Base-by-base conservation (phyloP, 1,140 invertebrate genomes). In the Orius insidiosus region DNA sequence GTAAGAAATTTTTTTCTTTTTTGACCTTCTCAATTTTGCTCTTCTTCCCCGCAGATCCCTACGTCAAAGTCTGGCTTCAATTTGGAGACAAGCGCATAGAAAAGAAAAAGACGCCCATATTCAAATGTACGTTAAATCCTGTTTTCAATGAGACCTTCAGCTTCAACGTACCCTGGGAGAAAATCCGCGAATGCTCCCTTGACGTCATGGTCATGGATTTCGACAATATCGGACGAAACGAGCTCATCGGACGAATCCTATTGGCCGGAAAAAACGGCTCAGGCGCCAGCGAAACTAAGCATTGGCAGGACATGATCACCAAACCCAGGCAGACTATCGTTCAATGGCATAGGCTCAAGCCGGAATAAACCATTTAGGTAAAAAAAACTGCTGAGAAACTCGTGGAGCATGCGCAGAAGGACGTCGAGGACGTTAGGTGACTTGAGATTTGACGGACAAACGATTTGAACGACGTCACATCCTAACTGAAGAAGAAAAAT, bases 261-360 rank as follows among this genome's bases (percentile, higher is more conserved):
- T 67, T 92, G 52, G 85, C 84, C 56, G 83, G 84, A 37, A 88
- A 89, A 67, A 89, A 85, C 55, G 85, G 85, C 11, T 88, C 83
- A 14, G 86, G 87, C 4, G 85, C 86, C 7, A 80, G 81, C 9
- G 88, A 92, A 61, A 87, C 87, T 1, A 90, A 90, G 62, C 87
- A 92, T 58, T 90, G 86, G 86, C 84, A 88, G 57, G 88, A 94
- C 58, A 94, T 94, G 89, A 89, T 94, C 48, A 89, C 85, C 31
- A 94, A 93, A 59, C 88, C 89, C 2, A 68, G 87, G 49, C 86
- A 93, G 65, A 88, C 83, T 46, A 85, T 92, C 49, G 82, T 89
- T 5, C 84, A 88, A 56, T 92, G 86, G 86, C 88, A 94, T 62
- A 76, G 83, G 55, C 69, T 85, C 54, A 86, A 85, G 61, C 81